Conservation (phyloP, 92 coral and sea anemone species). For the Paramuricea clavata region DNA sequence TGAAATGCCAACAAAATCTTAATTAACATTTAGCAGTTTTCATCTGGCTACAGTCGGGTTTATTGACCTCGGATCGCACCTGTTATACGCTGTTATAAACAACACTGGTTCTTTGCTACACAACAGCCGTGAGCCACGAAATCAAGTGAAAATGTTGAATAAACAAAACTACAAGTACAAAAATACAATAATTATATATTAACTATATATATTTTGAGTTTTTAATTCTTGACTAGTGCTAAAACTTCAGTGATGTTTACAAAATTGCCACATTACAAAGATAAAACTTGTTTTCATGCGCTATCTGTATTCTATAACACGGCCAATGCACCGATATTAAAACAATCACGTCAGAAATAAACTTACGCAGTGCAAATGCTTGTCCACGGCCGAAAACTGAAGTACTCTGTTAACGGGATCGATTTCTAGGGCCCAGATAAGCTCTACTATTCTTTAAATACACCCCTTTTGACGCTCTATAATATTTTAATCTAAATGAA, state of each 20-base stretch:
- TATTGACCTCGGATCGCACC: background rate
- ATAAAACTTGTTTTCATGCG: background rate
- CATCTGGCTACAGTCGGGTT: too few species aligned
- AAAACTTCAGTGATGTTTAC: background rate
- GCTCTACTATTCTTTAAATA: background rate
- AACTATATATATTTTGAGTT: too few species aligned
- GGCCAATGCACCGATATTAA: background rate
- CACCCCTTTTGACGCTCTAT: too few species aligned
- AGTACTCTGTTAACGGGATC: background rate
- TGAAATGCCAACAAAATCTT: background rate
- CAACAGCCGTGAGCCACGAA: background rate
- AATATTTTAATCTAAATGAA: background rate
- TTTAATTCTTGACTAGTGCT: background rate
- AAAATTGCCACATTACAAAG: background rate
- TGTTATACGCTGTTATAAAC: conserved; percentile 11
- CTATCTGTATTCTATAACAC: background rate
- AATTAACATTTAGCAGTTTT: too few species aligned
- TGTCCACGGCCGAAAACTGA: background rate
- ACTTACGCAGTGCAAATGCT: background rate
- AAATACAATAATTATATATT: background rate
- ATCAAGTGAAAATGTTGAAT: too few species aligned
- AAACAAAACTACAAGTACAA: too few species aligned
- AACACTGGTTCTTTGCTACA: background rate
- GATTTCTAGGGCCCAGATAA: background rate
- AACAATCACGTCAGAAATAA: background rate